A percentile compares a stretch with the other conserved stretches of the same genome.
Evolutionary conservation across 2,113 vertebrate genomes (phyloP).

Genomic region (Mesitornis unicolor): DNA sequence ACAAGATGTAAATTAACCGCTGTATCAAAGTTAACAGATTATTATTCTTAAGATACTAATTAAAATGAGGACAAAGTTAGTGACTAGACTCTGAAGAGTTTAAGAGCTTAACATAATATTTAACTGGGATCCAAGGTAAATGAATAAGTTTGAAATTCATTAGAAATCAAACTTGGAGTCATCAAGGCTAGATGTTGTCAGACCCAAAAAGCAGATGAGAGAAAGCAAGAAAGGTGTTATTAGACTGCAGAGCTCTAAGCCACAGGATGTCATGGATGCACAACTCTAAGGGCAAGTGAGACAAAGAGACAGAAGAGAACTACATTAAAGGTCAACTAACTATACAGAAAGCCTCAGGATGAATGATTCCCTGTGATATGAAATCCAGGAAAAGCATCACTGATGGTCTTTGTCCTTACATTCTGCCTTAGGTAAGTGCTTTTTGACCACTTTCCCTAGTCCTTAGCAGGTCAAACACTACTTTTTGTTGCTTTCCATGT

Average conservation of each 20-base stretch:
- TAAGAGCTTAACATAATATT: not conserved
- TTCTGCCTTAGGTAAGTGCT: not conserved
- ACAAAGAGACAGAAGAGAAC: not conserved
- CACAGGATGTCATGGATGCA: not conserved
- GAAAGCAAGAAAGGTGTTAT: not conserved
- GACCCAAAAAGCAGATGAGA: not conserved
- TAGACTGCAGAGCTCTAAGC: not conserved
- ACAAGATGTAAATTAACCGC: not conserved
- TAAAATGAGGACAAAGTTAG: not conserved
- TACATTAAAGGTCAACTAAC: not conserved
- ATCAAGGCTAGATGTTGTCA: not conserved
- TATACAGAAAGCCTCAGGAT: not conserved
- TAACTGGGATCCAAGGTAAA: not conserved
- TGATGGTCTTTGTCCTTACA: not conserved
- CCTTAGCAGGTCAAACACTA: not conserved
- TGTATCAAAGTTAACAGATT: not conserved
- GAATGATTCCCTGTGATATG: not conserved
- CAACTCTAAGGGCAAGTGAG: not conserved
- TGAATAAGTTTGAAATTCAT: accelerated
- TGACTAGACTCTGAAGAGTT: not conserved
- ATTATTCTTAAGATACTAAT: not conserved
- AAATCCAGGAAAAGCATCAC: not conserved
- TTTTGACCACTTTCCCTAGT: not conserved
- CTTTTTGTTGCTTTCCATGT: not conserved
- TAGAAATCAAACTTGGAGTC: not conserved